Evolutionary conservation across 1,140 invertebrate genomes (phyloP).

Genomic region (Araneus ventricosus): DNA sequence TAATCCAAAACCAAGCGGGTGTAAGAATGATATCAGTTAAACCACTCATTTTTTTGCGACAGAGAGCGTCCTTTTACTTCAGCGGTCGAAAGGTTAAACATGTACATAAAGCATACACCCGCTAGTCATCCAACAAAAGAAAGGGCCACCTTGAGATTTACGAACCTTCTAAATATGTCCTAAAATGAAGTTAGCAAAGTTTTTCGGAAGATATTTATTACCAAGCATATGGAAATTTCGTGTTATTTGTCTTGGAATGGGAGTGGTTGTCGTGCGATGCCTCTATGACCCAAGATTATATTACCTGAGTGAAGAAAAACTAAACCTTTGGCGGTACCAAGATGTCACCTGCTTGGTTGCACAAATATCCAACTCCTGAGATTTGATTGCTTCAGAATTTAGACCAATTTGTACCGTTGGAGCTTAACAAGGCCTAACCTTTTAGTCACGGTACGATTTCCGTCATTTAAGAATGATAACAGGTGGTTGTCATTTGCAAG

Average conservation of each 20-base stretch:
- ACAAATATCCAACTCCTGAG: too few species aligned
- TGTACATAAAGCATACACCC: constrained; percentile 9
- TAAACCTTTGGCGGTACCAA: too few species aligned
- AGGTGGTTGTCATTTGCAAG: too few species aligned
- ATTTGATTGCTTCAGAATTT: too few species aligned
- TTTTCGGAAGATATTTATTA: constrained; percentile 18
- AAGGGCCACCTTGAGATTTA: constrained; percentile 15
- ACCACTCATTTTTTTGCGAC: neutral
- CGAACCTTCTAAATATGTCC: neutral
- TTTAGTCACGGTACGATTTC: too few species aligned
- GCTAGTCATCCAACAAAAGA: neutral
- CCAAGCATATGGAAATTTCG: constrained; percentile 10
- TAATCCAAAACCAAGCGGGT: neutral
- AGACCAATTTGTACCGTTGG: too few species aligned
- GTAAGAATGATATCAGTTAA: neutral
- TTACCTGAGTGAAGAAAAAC: neutral
- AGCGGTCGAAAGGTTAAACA: neutral
- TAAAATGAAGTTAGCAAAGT: neutral
- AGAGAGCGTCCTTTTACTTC: neutral
- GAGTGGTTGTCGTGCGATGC: constrained; percentile 4
- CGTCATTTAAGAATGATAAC: too few species aligned
- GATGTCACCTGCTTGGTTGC: too few species aligned
- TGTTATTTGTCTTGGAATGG: neutral
- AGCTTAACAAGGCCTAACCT: too few species aligned
- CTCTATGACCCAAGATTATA: neutral